phyloP scores from a whole-genome alignment of 2,113 vertebrate genomes.

The Verasper variegatus region DNA sequence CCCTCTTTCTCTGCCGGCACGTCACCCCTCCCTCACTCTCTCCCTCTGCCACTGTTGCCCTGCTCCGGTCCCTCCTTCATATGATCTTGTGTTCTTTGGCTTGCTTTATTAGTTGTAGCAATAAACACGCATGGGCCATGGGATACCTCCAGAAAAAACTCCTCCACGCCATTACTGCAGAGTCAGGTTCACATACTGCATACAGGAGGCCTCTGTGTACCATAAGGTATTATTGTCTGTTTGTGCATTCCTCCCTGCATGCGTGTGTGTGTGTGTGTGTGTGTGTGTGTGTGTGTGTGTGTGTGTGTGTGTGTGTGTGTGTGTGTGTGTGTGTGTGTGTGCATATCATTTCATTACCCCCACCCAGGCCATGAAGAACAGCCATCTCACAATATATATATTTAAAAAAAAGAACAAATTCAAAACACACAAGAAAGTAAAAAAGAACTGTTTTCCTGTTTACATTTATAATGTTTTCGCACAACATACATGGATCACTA shows the following conservation, averaged over 20 bases:
- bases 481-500: too few relatives aligned
- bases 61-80: constrained; percentile 52
- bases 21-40: neutral
- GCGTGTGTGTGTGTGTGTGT: neutral
- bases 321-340: neutral
- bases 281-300: neutral
- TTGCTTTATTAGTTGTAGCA: constrained; percentile 64
- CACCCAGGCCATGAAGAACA: neutral
- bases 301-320: too few relatives aligned
- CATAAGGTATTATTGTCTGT: constrained; percentile 10
- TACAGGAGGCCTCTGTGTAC: constrained; percentile 14
- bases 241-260: neutral
- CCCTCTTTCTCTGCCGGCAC: constrained; percentile 3
- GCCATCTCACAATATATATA: too few relatives aligned
- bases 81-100: constrained; percentile 71
- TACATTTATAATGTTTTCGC: too few relatives aligned
- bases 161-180: constrained; percentile 45
- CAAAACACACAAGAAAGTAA: too few relatives aligned
- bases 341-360: neutral
- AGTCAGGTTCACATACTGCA: constrained; percentile 33
- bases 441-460: too few relatives aligned
- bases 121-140: constrained; percentile 68
- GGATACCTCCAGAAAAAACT: constrained; percentile 66
- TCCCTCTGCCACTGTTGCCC: neutral
- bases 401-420: neutral